Base-by-base conservation (phyloP, 2,797 vertebrate genomes). In the Tympanoctomys barrerae region DNA sequence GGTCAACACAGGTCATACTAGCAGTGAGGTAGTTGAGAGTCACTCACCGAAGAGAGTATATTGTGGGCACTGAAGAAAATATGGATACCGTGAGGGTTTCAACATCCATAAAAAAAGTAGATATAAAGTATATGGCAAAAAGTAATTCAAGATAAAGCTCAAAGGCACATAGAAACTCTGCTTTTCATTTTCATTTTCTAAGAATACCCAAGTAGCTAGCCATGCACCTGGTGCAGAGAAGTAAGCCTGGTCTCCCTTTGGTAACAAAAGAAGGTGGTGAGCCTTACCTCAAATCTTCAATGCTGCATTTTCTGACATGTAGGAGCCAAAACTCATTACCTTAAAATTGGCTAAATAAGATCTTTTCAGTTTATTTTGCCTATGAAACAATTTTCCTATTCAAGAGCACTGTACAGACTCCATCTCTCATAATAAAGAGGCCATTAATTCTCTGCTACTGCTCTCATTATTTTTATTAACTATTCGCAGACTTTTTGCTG, bases 391-490 rank as follows among this genome's bases (percentile, higher is more conserved):
- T 95, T 97, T 97, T 97, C 75, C 88, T 82, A 84, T 94, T 96
- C 93, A 95, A 93, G 95, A 96, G 94, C 57, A 93, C 91, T 89
- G 95, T 95, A 92, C 93, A 85, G 86, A 96, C 97, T 97, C 86
- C 92, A 96, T 97, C 95, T 95, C 95, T 97, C 96, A 94, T 97
- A 96, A 96, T 95, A 97, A 96, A 97, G 96, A 95, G 96, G 73
- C 96, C 96, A 97, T 97, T 97, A 97, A 97, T 97, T 97, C 96
- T 97, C 93, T 93, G 94, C 94, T 95, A 79, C 96, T 95, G 95
- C 92, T 97, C 95, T 97, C 96, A 96, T 97, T 97, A 98, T 96
- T 97, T 94, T 96, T 97, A 97, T 97, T 97, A 97, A 97, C 94
- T 92, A 94, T 90, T 92, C 7, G 5, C 42, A 93, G 97, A 96